A percentile compares a stretch with the other conserved stretches of the same genome.
These are phyloP conservation scores for Montipora efflorescens DNA, from an alignment of 64 coral and sea anemone genomes.

Conservation along the genomic window DNA sequence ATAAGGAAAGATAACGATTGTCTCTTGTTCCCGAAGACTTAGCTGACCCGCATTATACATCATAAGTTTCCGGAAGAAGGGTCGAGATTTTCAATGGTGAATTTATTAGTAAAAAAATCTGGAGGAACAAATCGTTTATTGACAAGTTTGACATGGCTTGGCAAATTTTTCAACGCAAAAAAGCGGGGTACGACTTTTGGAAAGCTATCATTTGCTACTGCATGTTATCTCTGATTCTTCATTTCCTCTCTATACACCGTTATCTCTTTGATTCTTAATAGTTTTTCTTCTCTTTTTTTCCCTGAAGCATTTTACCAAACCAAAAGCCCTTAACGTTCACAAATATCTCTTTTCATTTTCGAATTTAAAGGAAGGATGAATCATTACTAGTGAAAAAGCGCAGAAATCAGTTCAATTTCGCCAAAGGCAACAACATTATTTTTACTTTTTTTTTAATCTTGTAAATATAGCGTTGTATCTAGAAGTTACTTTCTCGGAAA, in stretches of 20 bases:
- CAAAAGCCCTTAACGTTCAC: neutral
- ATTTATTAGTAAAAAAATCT: too few species aligned
- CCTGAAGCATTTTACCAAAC: neutral
- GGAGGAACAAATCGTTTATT: too few species aligned
- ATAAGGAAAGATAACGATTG: neutral
- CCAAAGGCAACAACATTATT: neutral
- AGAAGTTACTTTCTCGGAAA: neutral
- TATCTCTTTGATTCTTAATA: neutral
- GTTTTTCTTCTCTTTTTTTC: neutral
- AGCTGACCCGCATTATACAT: too few species aligned
- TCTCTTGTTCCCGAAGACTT: slow-evolving; percentile 1
- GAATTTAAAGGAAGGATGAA: neutral
- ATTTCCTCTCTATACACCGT: neutral
- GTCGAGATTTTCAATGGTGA: too few species aligned
- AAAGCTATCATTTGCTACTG: neutral
- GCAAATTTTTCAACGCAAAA: neutral
- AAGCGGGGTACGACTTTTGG: neutral
- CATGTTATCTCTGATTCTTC: neutral
- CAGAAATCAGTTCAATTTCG: neutral
- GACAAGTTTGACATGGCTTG: neutral
- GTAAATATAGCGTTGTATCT: neutral
- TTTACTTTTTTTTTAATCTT: neutral
- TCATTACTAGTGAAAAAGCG: neutral
- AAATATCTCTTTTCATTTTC: neutral
- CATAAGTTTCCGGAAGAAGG: too few species aligned